Conservation (phyloP, 2,113 vertebrate species). For the Corythoichthys haematopterus region DNA sequence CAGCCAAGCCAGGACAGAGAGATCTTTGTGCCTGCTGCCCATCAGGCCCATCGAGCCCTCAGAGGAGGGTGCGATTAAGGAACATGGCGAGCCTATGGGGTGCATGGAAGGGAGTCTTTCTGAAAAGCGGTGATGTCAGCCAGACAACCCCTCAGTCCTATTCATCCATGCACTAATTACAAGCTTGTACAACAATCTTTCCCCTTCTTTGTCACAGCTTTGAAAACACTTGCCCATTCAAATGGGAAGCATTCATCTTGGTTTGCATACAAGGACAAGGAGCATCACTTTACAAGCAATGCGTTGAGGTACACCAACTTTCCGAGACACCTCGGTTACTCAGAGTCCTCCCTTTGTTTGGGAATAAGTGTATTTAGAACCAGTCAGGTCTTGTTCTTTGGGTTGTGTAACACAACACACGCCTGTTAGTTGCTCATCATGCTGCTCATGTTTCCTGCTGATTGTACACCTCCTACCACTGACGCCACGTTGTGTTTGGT, state of each 20-base stretch:
- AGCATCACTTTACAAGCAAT: slow-evolving; percentile 31
- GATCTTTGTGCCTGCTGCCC: slow-evolving; percentile 65
- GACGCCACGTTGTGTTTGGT: slow-evolving; percentile 6
- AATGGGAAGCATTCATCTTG: slow-evolving; percentile 41
- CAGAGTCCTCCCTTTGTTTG: not conserved
- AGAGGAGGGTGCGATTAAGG: slow-evolving; percentile 48
- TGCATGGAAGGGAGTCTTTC: slow-evolving; percentile 59
- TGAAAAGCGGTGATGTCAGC: slow-evolving; percentile 56
- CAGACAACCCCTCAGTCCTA: slow-evolving; percentile 55
- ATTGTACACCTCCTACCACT: slow-evolving; percentile 24
- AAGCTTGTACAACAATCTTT: slow-evolving; percentile 63
- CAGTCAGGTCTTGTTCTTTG: slow-evolving; percentile 30
- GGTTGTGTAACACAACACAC: slow-evolving; percentile 15
- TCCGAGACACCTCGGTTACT: slow-evolving; percentile 21
- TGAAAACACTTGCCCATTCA: slow-evolving; percentile 58
- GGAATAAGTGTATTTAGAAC: slow-evolving; percentile 10
- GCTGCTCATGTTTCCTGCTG: slow-evolving; percentile 29
- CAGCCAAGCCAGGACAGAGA: slow-evolving; percentile 61
- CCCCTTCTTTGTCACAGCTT: slow-evolving; percentile 50
- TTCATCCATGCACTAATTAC: slow-evolving; percentile 66
- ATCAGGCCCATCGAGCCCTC: slow-evolving; percentile 43
- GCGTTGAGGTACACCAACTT: slow-evolving; percentile 16
- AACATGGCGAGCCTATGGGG: slow-evolving; percentile 43
- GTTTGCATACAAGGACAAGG: slow-evolving; percentile 31
- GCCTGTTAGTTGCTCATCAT: slow-evolving; percentile 28